These are phyloP conservation scores for Drosophila maculinotata DNA, from an alignment of 2,888 invertebrate species.

Conservation along the genomic window DNA sequence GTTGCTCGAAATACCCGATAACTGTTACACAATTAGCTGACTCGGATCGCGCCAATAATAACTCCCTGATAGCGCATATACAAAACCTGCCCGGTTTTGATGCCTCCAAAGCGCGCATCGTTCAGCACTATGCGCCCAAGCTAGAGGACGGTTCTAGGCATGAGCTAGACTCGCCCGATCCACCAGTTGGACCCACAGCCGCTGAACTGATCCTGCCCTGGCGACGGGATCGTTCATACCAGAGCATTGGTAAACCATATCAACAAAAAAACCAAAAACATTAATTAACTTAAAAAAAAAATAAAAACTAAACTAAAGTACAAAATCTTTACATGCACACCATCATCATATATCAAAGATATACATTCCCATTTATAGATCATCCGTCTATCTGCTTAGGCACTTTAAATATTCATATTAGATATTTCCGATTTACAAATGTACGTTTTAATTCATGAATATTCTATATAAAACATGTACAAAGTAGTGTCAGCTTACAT, in stretches of 20 bases:
- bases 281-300: slow-evolving; percentile 28
- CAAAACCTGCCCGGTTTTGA: slow-evolving; percentile 89
- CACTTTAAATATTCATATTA: neutral
- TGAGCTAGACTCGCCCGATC: slow-evolving; percentile 83
- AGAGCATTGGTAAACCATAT: slow-evolving; percentile 88
- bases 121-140: slow-evolving; percentile 87
- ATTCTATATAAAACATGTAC: neutral
- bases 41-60: slow-evolving; percentile 87
- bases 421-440: neutral
- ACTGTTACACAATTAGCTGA: slow-evolving; percentile 78
- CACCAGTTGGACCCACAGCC: slow-evolving; percentile 88
- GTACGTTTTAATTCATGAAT: neutral
- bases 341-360: slow-evolving; percentile 8
- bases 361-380: slow-evolving; percentile 19
- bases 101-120: slow-evolving; percentile 89
- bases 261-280: slow-evolving; percentile 31
- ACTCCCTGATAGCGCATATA: slow-evolving; percentile 89
- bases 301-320: slow-evolving; percentile 20
- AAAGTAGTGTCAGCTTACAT: slow-evolving; percentile 1
- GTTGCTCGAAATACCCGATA: slow-evolving; percentile 45
- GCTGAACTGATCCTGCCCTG: slow-evolving; percentile 94
- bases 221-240: slow-evolving; percentile 91
- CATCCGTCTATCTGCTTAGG: slow-evolving; percentile 1
- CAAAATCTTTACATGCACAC: slow-evolving; percentile 34
- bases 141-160: slow-evolving; percentile 80